Evolutionary conservation across 2,113 vertebrate species (phyloP).

Genomic region (Arvicanthis niloticus): DNA sequence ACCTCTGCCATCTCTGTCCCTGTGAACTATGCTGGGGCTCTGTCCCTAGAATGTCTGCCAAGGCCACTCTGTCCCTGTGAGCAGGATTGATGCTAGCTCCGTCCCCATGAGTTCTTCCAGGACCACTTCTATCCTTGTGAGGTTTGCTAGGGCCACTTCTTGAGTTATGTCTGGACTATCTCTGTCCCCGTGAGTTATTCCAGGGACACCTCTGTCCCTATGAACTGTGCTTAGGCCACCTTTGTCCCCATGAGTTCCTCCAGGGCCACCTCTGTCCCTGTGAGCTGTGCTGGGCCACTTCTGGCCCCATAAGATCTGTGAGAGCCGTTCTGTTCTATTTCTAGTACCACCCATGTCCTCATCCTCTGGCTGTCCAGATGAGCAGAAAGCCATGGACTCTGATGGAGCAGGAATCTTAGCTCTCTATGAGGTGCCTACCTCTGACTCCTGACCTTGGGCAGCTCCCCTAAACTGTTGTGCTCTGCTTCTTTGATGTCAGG

Average conservation of each 20-base stretch:
- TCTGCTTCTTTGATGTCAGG: rapidly evolving
- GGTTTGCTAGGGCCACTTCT: background rate
- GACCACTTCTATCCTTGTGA: background rate
- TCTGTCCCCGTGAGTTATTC: background rate
- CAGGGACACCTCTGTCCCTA: background rate
- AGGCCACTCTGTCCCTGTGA: background rate
- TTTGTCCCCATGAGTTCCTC: background rate
- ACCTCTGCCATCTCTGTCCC: background rate
- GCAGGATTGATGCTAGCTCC: background rate
- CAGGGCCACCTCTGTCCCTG: background rate
- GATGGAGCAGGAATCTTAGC: background rate
- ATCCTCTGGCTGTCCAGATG: background rate
- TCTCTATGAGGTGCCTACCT: rapidly evolving
- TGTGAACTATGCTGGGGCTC: background rate
- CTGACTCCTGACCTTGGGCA: background rate
- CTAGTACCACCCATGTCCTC: background rate
- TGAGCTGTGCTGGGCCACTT: background rate
- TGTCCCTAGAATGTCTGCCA: background rate
- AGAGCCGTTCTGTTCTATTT: background rate
- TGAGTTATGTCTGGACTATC: background rate
- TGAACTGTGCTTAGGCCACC: background rate
- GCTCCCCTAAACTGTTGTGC: background rate
- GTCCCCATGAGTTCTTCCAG: background rate
- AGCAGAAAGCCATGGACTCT: too few species aligned
- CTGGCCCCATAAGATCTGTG: background rate